Evolutionary conservation across 1,140 invertebrate genomes (phyloP).

Genomic region (Antheraea pernyi): DNA sequence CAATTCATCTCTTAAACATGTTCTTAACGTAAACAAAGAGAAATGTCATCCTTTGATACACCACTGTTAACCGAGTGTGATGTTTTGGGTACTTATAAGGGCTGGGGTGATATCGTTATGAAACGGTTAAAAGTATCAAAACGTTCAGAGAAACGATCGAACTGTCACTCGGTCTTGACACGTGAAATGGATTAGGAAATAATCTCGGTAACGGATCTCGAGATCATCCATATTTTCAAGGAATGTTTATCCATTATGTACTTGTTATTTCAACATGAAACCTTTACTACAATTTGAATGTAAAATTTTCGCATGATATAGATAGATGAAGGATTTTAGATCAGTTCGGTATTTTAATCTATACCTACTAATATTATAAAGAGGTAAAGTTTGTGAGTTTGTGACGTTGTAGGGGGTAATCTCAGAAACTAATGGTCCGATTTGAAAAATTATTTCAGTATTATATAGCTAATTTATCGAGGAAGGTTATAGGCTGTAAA

Average conservation of each 20-base stretch:
- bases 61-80: not conserved
- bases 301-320: not conserved
- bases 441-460: too few species aligned
- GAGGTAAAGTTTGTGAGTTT: too few species aligned
- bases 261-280: not conserved
- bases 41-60: not conserved
- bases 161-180: not conserved
- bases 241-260: not conserved
- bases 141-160: not conserved
- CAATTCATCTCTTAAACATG: too few species aligned
- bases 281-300: not conserved
- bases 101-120: not conserved
- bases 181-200: slow-evolving; percentile 1
- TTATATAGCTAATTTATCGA: too few species aligned
- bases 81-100: not conserved
- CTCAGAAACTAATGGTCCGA: too few species aligned
- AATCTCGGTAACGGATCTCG: not conserved
- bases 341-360: too few species aligned
- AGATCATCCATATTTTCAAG: not conserved
- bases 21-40: too few species aligned
- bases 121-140: not conserved
- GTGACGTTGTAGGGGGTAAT: too few species aligned
- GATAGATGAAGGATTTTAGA: not conserved
- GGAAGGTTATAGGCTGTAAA: too few species aligned
- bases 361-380: too few species aligned